Base-by-base conservation (phyloP, 2,113 vertebrate species). In the Paralichthys olivaceus region DNA sequence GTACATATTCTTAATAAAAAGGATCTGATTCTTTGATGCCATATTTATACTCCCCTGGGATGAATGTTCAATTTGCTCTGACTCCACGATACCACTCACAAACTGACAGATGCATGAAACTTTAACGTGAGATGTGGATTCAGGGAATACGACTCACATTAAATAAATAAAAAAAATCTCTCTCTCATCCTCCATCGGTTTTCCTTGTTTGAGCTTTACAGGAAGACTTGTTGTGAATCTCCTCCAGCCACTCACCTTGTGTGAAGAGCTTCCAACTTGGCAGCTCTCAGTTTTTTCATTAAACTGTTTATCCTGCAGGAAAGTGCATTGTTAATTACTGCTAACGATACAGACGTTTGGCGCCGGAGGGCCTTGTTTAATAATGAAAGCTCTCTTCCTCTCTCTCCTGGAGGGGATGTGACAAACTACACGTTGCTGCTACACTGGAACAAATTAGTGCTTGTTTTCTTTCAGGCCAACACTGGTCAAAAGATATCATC, bases 261-360 rank as follows among this genome's bases (percentile, higher is more conserved):
- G 26, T 82, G 59, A 85, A 29, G 65, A 56, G 34, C 69, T 72
- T 72, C 51, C 63, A 79, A 58, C 65, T 84, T 59, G 45, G 56
- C 77, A 70, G 73, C 59, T 83, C 76, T 84, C 81, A n/a, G n/a
- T 40, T 83, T 47, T 20, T 89, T 70, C 69, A 68, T 77, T 69
- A 74, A 90, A 81, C 69, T 81, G 84, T 87, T 90, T 85, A 84
- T 87, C 80, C 84, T 84, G 77, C 71, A 89, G 84, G 84, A 85
- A 87, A 83, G 76, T 77, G 76, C 64, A 83, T 84, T 72, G 77
- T 90, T 94, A 92, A 94, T 94, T 92, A 94, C 83, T 58, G 22
- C 79, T 81, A 88, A 86, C 75, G 51, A 85, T 68, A 68, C 71
- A 71, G 80, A 85, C 53, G 45, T 57, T 53, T 5, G 32, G 47